These are phyloP conservation scores for Rutilus rutilus DNA, from an alignment of 2,113 vertebrate species.

Conservation along the genomic window DNA sequence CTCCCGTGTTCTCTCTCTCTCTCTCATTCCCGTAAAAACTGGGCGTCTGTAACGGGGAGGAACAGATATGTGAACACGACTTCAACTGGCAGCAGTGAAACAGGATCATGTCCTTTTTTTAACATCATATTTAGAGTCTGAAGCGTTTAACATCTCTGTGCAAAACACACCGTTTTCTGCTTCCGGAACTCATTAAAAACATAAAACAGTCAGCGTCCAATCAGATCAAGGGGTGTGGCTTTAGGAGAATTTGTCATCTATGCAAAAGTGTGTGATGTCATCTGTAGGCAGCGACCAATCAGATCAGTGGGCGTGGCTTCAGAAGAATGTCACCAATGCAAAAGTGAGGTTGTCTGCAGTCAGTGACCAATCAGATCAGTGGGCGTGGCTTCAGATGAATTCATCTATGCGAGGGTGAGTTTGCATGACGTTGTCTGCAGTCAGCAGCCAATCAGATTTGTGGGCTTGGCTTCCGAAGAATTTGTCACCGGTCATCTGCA, in stretches of 20 bases:
- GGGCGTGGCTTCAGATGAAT: too few species aligned
- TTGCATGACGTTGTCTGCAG: neutral
- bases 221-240: conserved; percentile 32
- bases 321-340: neutral
- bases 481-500: conserved; percentile 81
- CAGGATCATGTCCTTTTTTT: conserved; percentile 29
- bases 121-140: neutral
- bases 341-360: neutral
- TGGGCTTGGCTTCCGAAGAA: conserved; percentile 85
- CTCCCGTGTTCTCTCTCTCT: neutral
- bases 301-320: neutral
- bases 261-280: conserved; percentile 80
- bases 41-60: neutral
- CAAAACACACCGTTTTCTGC: neutral
- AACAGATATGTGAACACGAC: neutral
- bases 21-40: neutral
- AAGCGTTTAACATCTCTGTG: neutral
- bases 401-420: neutral
- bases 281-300: neutral
- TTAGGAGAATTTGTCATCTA: conserved; percentile 98
- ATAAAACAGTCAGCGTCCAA: neutral
- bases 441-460: neutral
- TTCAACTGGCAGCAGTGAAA: conserved; percentile 25
- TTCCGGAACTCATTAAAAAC: neutral
- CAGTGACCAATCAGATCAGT: neutral